These are phyloP conservation scores for Aplodontia rufa DNA, from an alignment of 2,113 vertebrate species.

Conservation along the genomic window DNA sequence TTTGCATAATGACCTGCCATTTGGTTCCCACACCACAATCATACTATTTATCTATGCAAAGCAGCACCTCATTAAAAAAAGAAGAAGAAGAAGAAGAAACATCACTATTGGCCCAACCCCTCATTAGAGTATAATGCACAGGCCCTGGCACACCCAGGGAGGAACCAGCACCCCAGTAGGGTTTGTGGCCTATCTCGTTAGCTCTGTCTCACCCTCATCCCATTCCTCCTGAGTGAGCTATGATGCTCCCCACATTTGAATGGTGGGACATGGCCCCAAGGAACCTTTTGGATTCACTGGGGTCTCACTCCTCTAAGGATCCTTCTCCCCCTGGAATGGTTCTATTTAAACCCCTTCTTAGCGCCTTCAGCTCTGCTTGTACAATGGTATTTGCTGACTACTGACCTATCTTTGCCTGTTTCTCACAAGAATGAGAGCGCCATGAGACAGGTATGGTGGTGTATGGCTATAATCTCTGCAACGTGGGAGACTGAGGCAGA, in stretches of 20 bases:
- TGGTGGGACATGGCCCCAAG: background rate
- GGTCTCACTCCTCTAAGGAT: background rate
- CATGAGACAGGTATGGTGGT: background rate
- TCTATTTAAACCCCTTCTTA: background rate
- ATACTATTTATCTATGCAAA: conserved; percentile 83
- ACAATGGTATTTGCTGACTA: background rate
- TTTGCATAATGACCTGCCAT: conserved; percentile 79
- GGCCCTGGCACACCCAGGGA: conserved; percentile 71
- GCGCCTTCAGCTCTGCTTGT: background rate
- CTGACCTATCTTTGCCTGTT: background rate
- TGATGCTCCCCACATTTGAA: background rate
- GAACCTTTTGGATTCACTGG: background rate
- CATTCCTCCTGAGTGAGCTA: background rate
- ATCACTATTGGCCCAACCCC: conserved; percentile 75
- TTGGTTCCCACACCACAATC: conserved; percentile 84
- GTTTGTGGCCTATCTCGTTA: background rate
- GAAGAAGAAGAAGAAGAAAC: conserved; percentile 35
- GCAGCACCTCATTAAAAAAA: conserved; percentile 76
- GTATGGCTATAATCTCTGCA: too few relatives aligned
- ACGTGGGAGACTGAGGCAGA: too few relatives aligned
- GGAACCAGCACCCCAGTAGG: background rate
- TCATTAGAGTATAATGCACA: conserved; percentile 71
- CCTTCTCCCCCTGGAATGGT: background rate
- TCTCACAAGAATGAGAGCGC: background rate
- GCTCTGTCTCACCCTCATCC: conserved; percentile 9